Base-by-base conservation (phyloP, 2,113 vertebrate genomes). In the Mobula hypostoma region DNA sequence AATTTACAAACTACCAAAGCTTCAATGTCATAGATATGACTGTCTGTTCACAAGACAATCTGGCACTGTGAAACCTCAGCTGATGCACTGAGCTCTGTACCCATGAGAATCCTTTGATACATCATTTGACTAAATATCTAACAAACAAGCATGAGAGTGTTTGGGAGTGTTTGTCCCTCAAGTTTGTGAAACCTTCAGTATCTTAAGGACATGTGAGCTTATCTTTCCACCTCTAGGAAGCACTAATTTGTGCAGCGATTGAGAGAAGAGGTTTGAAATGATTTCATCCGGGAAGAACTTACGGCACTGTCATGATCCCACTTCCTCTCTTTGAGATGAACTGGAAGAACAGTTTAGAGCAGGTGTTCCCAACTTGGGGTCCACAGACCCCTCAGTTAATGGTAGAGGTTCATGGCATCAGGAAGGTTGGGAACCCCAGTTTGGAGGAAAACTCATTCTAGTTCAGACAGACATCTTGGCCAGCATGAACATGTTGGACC, bases 91-190 rank as follows among this genome's bases (percentile, higher is more conserved):
- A 94, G 94, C 94, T 70, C 91, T 95, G 94, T 94, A 94, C 94
- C 94, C 94, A 94, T 94, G 94, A 95, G 82, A 95, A 94, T 78
- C 94, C 94, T 94, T 95, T 95, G 94, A 95, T 94, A 95, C 94
- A 66, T 95, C 94, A 95, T 95, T 94, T 11, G 94, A 94, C 94
- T 95, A 93, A 94, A 94, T 94, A 94, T 94, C 93, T 93, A 94
- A 93, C 83, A 94, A 95, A 85, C 93, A 95, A 88, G 94, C 11
- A 94, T 94, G 94, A 48, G 79, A 88, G 93, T 94, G 91, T 91
- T 95, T 36, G 78, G 32, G 78, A 8, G 19, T 48, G 19, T 48
- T 48, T 48, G 48, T 48, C 48, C 17, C 36, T 48, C 36, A 48
- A 48, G 79, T 5, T 7, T 48, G 36, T 6, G 7, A 7, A 82